phyloP scores from a whole-genome alignment of 2,888 invertebrate genomes.

The Bedellia somnulentella region DNA sequence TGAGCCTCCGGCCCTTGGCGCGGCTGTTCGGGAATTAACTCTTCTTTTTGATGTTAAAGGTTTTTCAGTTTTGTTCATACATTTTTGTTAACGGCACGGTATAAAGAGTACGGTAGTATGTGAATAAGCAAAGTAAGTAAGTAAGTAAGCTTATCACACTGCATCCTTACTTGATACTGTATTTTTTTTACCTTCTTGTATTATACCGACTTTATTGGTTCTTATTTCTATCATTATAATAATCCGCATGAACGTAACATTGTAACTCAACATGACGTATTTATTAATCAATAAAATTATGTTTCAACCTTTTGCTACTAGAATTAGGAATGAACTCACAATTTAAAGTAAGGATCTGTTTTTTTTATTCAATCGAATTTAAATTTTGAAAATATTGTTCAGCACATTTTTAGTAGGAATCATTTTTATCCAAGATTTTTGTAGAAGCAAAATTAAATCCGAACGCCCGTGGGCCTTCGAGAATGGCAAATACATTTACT shows the following conservation, averaged over 20 bases:
- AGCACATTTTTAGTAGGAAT: too few species aligned
- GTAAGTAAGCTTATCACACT: neutral
- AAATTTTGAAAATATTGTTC: neutral
- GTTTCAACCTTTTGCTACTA: neutral
- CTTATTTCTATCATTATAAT: too few species aligned
- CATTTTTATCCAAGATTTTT: neutral
- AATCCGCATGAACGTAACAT: too few species aligned
- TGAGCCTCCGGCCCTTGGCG: neutral
- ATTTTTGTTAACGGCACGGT: too few species aligned
- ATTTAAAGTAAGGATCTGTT: neutral
- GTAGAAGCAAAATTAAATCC: neutral
- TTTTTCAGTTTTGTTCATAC: too few species aligned
- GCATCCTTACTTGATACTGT: neutral
- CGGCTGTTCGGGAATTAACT: too few species aligned
- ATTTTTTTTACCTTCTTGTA: neutral
- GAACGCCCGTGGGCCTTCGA: conserved; percentile 9
- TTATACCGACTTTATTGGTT: too few species aligned
- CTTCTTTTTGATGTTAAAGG: too few species aligned
- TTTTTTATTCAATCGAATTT: neutral
- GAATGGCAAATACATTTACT: conserved; percentile 16
- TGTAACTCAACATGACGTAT: neutral
- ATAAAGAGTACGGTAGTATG: too few species aligned
- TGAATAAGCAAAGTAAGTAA: too few species aligned
- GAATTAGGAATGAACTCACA: neutral
- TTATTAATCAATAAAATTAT: neutral